Evolutionary conservation across 2,113 vertebrate species (phyloP).

Genomic region (Chaetura pelagica): DNA sequence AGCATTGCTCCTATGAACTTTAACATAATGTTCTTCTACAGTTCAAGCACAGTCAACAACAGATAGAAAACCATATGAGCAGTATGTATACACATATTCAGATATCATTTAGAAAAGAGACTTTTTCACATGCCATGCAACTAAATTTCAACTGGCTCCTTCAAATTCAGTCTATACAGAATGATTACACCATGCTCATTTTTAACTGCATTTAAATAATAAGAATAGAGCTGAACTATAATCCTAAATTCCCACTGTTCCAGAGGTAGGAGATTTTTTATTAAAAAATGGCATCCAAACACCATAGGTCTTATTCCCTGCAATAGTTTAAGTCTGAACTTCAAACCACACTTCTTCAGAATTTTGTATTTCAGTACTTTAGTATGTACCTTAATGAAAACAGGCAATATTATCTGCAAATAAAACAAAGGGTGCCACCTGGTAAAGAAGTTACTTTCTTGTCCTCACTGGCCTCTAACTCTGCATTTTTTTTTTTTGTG

Average conservation of each 20-base stretch:
- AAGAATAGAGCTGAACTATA: neutral
- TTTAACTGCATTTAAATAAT: neutral
- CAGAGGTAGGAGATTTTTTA: neutral
- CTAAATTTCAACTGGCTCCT: neutral
- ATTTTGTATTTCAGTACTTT: neutral
- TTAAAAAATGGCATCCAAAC: neutral
- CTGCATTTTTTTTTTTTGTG: neutral
- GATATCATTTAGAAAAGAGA: neutral
- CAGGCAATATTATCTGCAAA: neutral
- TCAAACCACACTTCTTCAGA: neutral
- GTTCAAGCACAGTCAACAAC: neutral
- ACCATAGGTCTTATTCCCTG: neutral
- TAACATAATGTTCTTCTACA: neutral
- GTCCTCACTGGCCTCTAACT: neutral
- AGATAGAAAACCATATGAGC: neutral
- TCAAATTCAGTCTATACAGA: neutral
- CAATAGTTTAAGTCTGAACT: neutral
- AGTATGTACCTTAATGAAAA: neutral
- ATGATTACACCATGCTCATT: neutral
- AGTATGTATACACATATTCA: neutral
- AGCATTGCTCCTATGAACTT: neutral
- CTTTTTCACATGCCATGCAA: neutral
- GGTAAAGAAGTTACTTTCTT: neutral
- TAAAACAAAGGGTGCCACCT: neutral
- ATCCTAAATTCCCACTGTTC: neutral